Conservation (phyloP, 2,797 vertebrate species). For the Hozukius guyotensis region DNA sequence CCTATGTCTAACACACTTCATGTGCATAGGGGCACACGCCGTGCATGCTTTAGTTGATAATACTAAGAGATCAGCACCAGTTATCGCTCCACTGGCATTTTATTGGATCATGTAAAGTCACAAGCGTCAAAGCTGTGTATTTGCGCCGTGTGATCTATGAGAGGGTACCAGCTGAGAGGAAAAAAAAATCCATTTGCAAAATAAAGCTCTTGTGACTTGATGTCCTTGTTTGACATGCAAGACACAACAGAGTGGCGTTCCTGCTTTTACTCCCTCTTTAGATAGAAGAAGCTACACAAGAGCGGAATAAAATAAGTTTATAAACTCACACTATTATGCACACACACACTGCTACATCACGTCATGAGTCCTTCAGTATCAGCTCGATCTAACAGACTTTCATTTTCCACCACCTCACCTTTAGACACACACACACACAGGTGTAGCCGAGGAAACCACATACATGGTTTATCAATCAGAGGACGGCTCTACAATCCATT, state of each 20-base stretch:
- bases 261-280: neutral
- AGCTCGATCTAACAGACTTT: conserved; percentile 1
- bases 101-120: neutral
- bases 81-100: neutral
- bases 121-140: neutral
- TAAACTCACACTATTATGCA: neutral
- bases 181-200: neutral
- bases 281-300: neutral
- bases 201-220: neutral
- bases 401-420: conserved; percentile 4
- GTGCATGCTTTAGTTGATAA: neutral
- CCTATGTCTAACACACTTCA: neutral
- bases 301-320: neutral
- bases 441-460: conserved; percentile 8
- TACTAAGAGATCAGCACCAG: neutral
- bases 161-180: neutral
- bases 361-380: neutral
- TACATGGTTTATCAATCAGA: conserved; percentile 49
- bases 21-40: neutral
- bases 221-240: conserved; percentile 2
- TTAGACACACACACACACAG: neutral
- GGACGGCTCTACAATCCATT: neutral
- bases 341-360: neutral
- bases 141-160: neutral
- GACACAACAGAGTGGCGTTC: neutral